Base-by-base conservation (phyloP, 2,113 vertebrate genomes). In the Saguinus imperator region DNA sequence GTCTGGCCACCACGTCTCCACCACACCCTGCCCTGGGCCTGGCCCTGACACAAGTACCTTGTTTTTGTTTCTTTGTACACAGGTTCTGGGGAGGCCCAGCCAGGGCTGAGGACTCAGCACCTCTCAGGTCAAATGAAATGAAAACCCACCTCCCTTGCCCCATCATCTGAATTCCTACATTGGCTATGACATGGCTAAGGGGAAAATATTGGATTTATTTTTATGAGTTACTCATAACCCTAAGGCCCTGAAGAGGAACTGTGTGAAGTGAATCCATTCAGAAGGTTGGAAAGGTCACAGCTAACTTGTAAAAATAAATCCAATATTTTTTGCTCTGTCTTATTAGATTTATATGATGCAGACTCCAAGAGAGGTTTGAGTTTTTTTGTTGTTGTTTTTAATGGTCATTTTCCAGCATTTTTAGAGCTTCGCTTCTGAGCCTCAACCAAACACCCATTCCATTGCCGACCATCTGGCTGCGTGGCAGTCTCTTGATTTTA, bases 281-380 rank as follows among this genome's bases (percentile, higher is more conserved):
- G 97, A 97, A 98, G 98, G 98, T 98, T 98, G 90, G 95, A 95
- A 97, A 98, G 98, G 98, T 98, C 98, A 98, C 96, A 95, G 98
- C 98, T 98, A 98, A 99, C 98, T 98, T 98, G 98, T 98, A 99
- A 98, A 98, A 99, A 98, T 98, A 98, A 98, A 99, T 98, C 98
- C 98, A 99, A 98, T 99, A 98, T 99, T 98, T 98, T 98, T 98
- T 98, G 96, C 98, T 98, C 98, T 98, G 98, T 98, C 98, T 98
- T 99, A 99, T 98, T 98, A 98, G 98, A 98, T 98, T 98, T 98
- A 98, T 98, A 98, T 97, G 98, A 98, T 98, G 97, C 98, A 98
- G 98, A 98, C 98, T 98, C 97, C 76, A 37, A 95, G 96, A 48
- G 97, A 94, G 96, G 94, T 98, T 98, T 97, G 35, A 16, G 37